These are phyloP conservation scores for Macrosoma leucophasiata DNA, from an alignment of 2,888 invertebrate species.

Conservation along the genomic window DNA sequence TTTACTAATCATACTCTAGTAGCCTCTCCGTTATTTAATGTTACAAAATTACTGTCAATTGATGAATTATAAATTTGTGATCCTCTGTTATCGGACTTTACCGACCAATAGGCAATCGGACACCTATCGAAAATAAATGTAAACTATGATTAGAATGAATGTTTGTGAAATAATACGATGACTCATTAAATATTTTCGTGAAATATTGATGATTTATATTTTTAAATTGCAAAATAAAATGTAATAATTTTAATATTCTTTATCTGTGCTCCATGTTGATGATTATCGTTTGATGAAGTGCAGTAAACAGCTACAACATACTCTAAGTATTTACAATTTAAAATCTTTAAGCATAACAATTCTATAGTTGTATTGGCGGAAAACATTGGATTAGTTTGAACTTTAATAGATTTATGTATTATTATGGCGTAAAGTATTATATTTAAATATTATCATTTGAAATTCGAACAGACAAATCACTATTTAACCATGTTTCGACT, in stretches of 20 bases:
- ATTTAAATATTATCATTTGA: constrained; percentile 16
- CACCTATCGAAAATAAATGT: too few species aligned
- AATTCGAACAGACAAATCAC: constrained; percentile 2
- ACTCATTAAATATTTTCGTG: too few species aligned
- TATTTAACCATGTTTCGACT: constrained; percentile 21
- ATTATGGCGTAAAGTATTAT: constrained; percentile 16
- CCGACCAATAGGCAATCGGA: too few species aligned
- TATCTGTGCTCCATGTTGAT: constrained; percentile 13
- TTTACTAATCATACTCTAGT: constrained; percentile 18
- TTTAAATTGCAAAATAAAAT: too few species aligned
- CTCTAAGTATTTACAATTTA: constrained; percentile 10
- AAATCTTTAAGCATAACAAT: constrained; percentile 8
- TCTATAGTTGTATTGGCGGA: constrained; percentile 13
- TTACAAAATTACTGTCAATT: constrained; percentile 11
- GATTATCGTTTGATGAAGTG: constrained; percentile 7
- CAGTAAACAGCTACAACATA: constrained; percentile 20
- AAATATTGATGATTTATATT: too few species aligned
- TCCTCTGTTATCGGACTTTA: constrained; percentile 16
- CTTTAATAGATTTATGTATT: constrained; percentile 13
- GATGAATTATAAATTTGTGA: constrained; percentile 12
- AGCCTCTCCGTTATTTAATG: constrained; percentile 13
- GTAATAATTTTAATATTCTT: too few species aligned
- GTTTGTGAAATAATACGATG: too few species aligned
- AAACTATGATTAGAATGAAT: too few species aligned
- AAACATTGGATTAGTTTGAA: neutral